A percentile compares a stretch with the other conserved stretches of the same genome.
Conservation (phyloP, 2,113 vertebrate genomes). For the Megaptera novaeangliae region DNA sequence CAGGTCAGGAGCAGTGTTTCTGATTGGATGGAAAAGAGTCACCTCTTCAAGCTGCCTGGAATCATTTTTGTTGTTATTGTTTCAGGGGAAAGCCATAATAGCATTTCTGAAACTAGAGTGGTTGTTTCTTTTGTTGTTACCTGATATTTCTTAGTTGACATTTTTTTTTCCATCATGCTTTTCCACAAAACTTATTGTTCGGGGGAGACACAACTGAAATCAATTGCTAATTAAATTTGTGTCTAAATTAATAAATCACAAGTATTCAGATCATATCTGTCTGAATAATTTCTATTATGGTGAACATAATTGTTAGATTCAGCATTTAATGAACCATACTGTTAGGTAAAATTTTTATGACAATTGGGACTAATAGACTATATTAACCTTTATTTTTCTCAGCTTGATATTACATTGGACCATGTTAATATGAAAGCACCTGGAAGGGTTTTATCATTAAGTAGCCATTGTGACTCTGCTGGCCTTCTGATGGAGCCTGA, state of each 20-base stretch:
- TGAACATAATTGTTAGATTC: constrained; percentile 81
- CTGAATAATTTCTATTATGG: constrained; percentile 82
- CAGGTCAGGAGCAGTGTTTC: background rate
- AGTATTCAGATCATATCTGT: constrained; percentile 79
- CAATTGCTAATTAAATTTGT: constrained; percentile 83
- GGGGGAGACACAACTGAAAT: constrained; percentile 77
- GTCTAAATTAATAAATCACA: constrained; percentile 84
- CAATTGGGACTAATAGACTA: constrained; percentile 85
- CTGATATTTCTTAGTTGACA: constrained; percentile 47
- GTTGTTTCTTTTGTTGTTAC: background rate
- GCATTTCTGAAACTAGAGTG: background rate
- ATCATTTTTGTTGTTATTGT: background rate
- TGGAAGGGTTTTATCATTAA: constrained; percentile 79
- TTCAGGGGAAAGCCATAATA: background rate
- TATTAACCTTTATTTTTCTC: constrained; percentile 84
- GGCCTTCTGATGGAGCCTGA: constrained; percentile 62
- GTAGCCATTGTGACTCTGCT: constrained; percentile 74
- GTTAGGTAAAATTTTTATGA: constrained; percentile 82
- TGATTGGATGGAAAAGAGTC: background rate
- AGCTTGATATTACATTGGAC: constrained; percentile 79
- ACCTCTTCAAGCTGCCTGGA: background rate
- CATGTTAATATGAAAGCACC: constrained; percentile 77
- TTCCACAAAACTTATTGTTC: constrained; percentile 75
- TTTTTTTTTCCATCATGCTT: constrained; percentile 55
- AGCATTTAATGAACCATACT: constrained; percentile 81